Evolutionary conservation across 2,113 vertebrate species (phyloP).

Genomic region (Saimiri boliviensis): DNA sequence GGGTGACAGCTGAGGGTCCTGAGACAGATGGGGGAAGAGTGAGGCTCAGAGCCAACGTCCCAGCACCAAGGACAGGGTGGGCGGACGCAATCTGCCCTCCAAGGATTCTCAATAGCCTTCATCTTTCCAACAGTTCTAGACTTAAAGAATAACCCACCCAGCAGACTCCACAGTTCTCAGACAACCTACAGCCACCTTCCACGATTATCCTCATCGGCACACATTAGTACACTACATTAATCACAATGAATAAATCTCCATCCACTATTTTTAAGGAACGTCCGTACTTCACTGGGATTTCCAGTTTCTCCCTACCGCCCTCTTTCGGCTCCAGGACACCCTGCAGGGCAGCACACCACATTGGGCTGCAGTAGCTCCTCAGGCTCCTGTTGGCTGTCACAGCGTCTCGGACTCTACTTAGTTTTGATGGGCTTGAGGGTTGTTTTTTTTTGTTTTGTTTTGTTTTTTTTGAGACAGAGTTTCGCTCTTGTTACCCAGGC

Average conservation of each 20-base stretch:
- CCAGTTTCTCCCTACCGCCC: neutral
- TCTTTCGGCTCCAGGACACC: neutral
- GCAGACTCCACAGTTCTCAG: neutral
- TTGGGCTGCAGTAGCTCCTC: rapidly evolving
- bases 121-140: neutral
- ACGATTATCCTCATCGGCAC: too few species aligned
- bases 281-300: neutral
- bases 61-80: neutral
- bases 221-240: rapidly evolving
- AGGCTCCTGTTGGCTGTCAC: neutral
- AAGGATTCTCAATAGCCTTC: neutral
- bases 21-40: too few species aligned
- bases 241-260: neutral
- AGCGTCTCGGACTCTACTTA: neutral
- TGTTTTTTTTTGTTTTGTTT: too few species aligned
- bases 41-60: neutral
- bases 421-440: neutral
- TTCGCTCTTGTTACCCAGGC: too few species aligned
- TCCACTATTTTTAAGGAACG: neutral
- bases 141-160: neutral
- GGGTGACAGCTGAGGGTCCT: neutral
- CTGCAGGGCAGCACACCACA: neutral
- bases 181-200: rapidly evolving
- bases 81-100: neutral
- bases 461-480: too few species aligned